Evolutionary conservation across 2,888 invertebrate species (phyloP).

Genomic region (Sacculina carcini): DNA sequence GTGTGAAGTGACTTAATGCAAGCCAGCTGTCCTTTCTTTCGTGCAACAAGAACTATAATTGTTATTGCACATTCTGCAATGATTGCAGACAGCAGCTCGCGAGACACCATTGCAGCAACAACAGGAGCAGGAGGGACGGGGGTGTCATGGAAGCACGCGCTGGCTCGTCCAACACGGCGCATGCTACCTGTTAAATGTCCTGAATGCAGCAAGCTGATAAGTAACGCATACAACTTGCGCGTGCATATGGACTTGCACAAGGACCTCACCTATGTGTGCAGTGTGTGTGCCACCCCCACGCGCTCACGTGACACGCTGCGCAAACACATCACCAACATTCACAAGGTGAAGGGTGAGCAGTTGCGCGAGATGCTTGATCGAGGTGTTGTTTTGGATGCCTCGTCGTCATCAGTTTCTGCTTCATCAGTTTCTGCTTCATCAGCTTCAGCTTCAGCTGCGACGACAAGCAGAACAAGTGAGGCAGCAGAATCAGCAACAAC

Average conservation of each 20-base stretch:
- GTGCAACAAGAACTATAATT: too few species aligned
- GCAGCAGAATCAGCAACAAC: too few species aligned
- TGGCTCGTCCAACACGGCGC: not conserved
- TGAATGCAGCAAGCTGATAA: slow-evolving; percentile 13
- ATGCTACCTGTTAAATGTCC: slow-evolving; percentile 13
- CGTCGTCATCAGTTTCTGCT: too few species aligned
- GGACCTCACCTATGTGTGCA: slow-evolving; percentile 14
- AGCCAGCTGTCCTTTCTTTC: too few species aligned
- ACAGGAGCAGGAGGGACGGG: too few species aligned
- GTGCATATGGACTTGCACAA: slow-evolving; percentile 14
- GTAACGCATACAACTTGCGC: slow-evolving; percentile 14
- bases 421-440: too few species aligned
- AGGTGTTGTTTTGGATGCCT: not conserved
- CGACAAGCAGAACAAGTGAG: too few species aligned
- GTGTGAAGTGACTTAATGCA: too few species aligned
- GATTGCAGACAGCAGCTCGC: too few species aligned
- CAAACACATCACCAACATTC: slow-evolving; percentile 14
- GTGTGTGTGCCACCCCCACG: slow-evolving; percentile 13
- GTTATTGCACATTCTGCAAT: too few species aligned
- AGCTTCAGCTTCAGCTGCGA: too few species aligned
- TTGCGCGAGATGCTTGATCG: slow-evolving; percentile 1
- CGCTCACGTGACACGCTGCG: slow-evolving; percentile 14
- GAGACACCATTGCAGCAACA: too few species aligned
- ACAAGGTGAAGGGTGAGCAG: slow-evolving; percentile 10
- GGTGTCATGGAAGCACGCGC: not conserved